These are phyloP conservation scores for Euthynnus affinis DNA, from an alignment of 2,797 vertebrate species.

Conservation along the genomic window DNA sequence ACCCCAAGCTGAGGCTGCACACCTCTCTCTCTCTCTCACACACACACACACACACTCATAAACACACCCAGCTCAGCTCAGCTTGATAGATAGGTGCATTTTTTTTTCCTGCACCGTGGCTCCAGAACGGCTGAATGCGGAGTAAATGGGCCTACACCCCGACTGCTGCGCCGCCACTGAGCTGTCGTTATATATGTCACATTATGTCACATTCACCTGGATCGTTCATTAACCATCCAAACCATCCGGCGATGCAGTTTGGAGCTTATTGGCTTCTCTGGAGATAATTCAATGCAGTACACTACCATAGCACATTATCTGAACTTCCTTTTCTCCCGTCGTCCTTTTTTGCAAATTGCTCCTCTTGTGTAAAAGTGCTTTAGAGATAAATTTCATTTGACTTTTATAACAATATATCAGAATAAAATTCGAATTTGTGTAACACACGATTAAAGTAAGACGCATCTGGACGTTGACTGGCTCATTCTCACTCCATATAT, in stretches of 20 bases:
- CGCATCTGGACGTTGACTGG: conserved; percentile 32
- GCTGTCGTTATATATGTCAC: conserved; percentile 51
- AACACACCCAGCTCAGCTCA: conserved; percentile 23
- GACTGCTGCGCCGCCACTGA: conserved; percentile 24
- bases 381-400: conserved; percentile 18
- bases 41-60: neutral
- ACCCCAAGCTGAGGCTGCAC: neutral
- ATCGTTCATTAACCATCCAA: conserved; percentile 63
- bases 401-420: conserved; percentile 1
- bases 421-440: conserved; percentile 32
- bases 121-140: conserved; percentile 54
- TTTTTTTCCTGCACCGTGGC: conserved; percentile 36
- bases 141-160: conserved; percentile 65
- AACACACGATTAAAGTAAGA: conserved; percentile 41
- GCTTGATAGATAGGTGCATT: conserved; percentile 66
- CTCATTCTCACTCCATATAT: neutral
- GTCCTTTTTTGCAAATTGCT: neutral
- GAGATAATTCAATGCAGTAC: conserved; percentile 12
- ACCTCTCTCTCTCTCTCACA: no score
- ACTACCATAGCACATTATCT: neutral
- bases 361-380: conserved; percentile 3
- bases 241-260: neutral
- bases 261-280: conserved; percentile 5
- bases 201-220: conserved; percentile 60
- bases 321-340: neutral